Evolutionary conservation across 2,797 vertebrate species (phyloP).

Genomic region (Rhyacichthys aspro): DNA sequence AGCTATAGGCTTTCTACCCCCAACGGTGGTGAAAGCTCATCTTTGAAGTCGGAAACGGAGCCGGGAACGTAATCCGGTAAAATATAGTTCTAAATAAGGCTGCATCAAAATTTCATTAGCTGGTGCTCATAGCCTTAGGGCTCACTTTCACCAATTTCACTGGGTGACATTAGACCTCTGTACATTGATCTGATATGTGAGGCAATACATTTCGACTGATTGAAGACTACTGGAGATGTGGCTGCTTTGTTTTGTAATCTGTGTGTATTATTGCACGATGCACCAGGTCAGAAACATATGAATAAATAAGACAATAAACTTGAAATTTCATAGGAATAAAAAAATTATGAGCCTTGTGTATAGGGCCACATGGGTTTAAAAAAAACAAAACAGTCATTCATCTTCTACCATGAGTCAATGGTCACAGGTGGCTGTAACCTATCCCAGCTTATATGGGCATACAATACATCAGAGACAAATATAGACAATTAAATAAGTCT

Average conservation of each 20-base stretch:
- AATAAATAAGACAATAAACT: background rate
- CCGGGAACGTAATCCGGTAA: constrained; percentile 75
- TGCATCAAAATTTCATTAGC: constrained; percentile 77
- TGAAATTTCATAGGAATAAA: background rate
- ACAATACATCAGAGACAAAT: too few species aligned
- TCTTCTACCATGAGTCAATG: too few species aligned
- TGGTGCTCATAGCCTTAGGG: constrained; percentile 40
- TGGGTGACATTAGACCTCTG: constrained; percentile 67
- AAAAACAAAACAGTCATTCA: too few species aligned
- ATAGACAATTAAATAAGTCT: too few species aligned
- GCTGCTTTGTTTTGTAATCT: constrained; percentile 6
- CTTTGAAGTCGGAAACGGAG: constrained; percentile 78
- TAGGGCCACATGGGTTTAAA: too few species aligned
- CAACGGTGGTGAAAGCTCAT: constrained; percentile 63
- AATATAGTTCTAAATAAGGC: constrained; percentile 77
- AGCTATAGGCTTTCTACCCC: constrained; percentile 39
- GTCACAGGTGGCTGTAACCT: too few species aligned
- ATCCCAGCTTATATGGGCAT: too few species aligned
- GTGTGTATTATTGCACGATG: background rate
- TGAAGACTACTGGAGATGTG: constrained; percentile 14
- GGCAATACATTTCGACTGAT: constrained; percentile 41
- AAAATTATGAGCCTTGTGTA: too few species aligned
- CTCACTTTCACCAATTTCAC: constrained; percentile 69
- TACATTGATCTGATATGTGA: constrained; percentile 53
- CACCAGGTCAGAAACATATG: background rate